Base-by-base conservation (phyloP, 2,797 vertebrate genomes). In the Gadopsis marmoratus region DNA sequence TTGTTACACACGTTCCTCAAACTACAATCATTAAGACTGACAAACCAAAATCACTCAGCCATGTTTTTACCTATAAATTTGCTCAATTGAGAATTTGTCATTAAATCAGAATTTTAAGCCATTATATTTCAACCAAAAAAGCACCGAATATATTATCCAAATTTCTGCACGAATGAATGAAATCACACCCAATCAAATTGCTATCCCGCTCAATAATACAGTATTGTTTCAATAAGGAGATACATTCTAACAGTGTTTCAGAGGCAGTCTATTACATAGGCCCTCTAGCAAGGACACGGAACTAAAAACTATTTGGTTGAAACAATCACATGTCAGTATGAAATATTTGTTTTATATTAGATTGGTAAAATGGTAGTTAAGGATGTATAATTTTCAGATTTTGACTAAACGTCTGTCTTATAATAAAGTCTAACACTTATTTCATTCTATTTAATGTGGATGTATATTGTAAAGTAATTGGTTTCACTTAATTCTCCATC, bases 61-160 rank as follows among this genome's bases (percentile, higher is more conserved):
- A 4, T 45, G 21, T 47, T 78, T 56, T 65, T 37, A 41, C 1
- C 41, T 59, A 5, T 47, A 37, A 13, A 74, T 58, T 56, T 64
- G 5, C 23, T 56, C 2, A 13, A 21, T 14, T 76, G 50, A 69
- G 26, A 68, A 67, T 78, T 26, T 50, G 5, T 53, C 31, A 45
- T 66, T 19, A 43, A 65, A 75, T 62, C 16, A 51, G 5, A 74
- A 47, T 35, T 66, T 64, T 33, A 72, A 48, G 16, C 48, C 8
- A 76, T 59, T 64, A 35, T 39, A 21, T 67, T 68, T 74, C 21
- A 78, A 87, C 86, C 80, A 90, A 88, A 88, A 26, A 70, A 35
- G 0, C 17, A 78, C 72, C 76, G 80, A 86, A 84, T 73, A 75
- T 26, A 37, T 26, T 0, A 31, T 66, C 47, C 9, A 74, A 68